Conservation (phyloP, 2,888 invertebrate genomes). For the Hypomecis punctinalis region DNA sequence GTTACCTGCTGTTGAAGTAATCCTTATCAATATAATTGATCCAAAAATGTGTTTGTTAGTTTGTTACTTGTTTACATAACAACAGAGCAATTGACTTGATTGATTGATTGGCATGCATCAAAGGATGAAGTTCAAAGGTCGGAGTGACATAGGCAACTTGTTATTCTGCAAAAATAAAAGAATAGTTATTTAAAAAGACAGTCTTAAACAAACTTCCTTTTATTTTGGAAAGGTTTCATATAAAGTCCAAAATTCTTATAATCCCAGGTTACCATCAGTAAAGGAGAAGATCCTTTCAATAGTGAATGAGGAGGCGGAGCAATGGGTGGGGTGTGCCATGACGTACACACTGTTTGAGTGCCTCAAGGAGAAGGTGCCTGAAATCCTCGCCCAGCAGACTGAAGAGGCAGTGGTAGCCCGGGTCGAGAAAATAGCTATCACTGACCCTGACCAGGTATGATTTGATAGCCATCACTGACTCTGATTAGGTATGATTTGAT, state of each 20-base stretch:
- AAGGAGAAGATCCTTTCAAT: slow-evolving; percentile 88
- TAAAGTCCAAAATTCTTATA: neutral
- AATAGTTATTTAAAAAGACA: no score
- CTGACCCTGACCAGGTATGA: slow-evolving; percentile 48
- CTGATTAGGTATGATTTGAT: no score
- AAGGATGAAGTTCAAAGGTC: no score
- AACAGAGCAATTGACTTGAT: no score
- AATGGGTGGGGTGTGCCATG: slow-evolving; percentile 96
- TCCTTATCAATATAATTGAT: no score
- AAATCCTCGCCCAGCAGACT: slow-evolving; percentile 89
- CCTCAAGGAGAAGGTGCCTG: slow-evolving; percentile 91
- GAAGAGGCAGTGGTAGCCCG: slow-evolving; percentile 80
- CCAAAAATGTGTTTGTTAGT: no score
- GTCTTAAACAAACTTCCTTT: no score
- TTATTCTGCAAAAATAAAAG: no score
- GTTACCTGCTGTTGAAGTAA: no score
- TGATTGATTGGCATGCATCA: no score
- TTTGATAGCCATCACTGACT: neutral
- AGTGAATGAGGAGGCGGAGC: slow-evolving; percentile 89
- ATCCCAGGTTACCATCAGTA: slow-evolving; percentile 86
- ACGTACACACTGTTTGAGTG: slow-evolving; percentile 97
- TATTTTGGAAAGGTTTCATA: neutral
- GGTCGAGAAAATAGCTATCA: slow-evolving; percentile 84
- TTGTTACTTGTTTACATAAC: no score
- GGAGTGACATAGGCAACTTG: no score